Evolutionary conservation across 2,113 vertebrate species (phyloP).

Genomic region (Diphyllodes magnificus): DNA sequence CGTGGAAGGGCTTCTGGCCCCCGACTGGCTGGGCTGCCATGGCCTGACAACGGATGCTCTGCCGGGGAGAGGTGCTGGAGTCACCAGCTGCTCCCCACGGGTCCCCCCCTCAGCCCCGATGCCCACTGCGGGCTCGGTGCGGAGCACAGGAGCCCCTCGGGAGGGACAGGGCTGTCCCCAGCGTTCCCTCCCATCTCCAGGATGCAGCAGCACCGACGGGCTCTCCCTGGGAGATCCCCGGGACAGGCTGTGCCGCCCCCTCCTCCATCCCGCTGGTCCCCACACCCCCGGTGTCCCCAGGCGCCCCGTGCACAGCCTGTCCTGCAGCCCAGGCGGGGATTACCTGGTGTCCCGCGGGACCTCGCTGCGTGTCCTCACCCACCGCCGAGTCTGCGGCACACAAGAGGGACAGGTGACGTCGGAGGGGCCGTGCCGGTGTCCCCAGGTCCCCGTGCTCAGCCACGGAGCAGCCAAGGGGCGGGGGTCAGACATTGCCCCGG

Average conservation of each 20-base stretch:
- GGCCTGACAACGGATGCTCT: fast-evolving
- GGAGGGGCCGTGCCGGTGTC: background rate
- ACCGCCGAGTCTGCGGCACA: fast-evolving
- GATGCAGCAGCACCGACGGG: background rate
- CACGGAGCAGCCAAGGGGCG: background rate
- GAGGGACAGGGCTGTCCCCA: background rate
- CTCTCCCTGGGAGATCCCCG: background rate
- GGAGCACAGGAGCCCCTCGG: too few relatives aligned
- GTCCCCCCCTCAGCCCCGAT: fast-evolving
- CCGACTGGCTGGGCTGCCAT: background rate
- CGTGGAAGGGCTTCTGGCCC: constrained; percentile 66
- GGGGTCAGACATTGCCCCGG: background rate
- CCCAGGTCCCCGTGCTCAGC: background rate
- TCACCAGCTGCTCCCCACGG: fast-evolving
- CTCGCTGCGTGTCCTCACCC: fast-evolving
- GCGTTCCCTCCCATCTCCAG: fast-evolving
- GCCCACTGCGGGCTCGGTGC: fast-evolving
- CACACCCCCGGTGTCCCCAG: background rate
- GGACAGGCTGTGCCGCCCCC: background rate
- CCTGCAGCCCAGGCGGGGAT: fast-evolving
- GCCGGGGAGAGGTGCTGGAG: background rate
- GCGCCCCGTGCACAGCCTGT: fast-evolving
- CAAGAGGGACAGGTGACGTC: background rate
- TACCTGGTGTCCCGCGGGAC: background rate
- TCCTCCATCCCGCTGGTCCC: background rate